These are phyloP conservation scores for Dinoponera quadriceps DNA, from an alignment of 1,140 invertebrate species.

Conservation along the genomic window DNA sequence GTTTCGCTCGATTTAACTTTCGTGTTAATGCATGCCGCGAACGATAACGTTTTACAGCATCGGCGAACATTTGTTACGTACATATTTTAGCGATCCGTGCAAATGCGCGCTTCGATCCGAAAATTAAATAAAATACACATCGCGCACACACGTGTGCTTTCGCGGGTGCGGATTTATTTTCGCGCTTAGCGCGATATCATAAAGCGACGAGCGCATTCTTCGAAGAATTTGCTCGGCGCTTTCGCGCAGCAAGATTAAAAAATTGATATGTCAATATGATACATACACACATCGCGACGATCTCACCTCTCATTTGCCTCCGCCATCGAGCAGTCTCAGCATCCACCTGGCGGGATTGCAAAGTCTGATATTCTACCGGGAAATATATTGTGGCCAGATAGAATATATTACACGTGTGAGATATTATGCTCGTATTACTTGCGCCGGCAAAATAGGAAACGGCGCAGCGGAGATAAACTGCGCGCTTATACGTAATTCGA, in stretches of 20 bases:
- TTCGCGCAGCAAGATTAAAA: conserved; percentile 35
- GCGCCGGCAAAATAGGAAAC: conserved; percentile 58
- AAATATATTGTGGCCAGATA: conserved; percentile 66
- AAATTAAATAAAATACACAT: conserved; percentile 46
- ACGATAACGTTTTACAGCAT: conserved; percentile 49
- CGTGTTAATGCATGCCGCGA: conserved; percentile 35
- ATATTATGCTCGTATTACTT: conserved; percentile 63
- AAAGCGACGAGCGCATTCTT: not conserved
- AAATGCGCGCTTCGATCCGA: conserved; percentile 29
- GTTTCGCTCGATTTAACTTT: conserved; percentile 48
- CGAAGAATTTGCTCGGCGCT: not conserved
- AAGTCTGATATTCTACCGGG: conserved; percentile 66
- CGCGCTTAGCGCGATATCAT: not conserved
- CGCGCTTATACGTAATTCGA: conserved; percentile 64
- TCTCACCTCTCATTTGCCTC: conserved; percentile 50
- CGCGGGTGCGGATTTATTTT: not conserved
- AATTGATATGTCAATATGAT: conserved; percentile 55
- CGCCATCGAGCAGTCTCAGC: conserved; percentile 7
- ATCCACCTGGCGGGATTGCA: conserved; percentile 12
- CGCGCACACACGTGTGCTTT: not conserved
- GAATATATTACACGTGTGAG: conserved; percentile 62
- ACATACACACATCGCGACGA: not conserved
- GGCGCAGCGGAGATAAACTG: conserved; percentile 62
- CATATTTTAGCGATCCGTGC: conserved; percentile 38
- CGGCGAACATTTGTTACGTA: conserved; percentile 32